Evolutionary conservation across 2,888 invertebrate species (phyloP).

Genomic region (Holacanthella duospinosa): DNA sequence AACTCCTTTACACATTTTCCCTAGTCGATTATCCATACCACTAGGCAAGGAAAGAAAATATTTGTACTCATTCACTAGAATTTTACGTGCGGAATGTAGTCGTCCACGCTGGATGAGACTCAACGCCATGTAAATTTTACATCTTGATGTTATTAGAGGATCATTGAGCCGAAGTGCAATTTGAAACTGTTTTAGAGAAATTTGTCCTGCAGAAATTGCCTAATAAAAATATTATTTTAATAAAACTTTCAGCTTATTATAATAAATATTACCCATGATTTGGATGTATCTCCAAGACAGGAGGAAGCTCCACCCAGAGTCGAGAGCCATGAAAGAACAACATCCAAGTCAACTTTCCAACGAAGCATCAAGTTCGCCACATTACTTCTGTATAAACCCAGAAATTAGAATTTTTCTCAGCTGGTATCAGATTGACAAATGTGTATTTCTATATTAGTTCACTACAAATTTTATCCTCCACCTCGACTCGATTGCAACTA

Average conservation of each 20-base stretch:
- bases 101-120: slow-evolving; percentile 74
- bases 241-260: not conserved
- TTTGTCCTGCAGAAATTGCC: slow-evolving; percentile 80
- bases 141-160: slow-evolving; percentile 66
- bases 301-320: slow-evolving; percentile 95
- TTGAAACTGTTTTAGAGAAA: slow-evolving; percentile 70
- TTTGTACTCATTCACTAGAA: slow-evolving; percentile 41
- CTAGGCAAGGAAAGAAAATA: slow-evolving; percentile 41
- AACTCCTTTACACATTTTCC: slow-evolving; percentile 74
- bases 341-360: slow-evolving; percentile 54
- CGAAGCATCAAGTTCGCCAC: slow-evolving; percentile 20
- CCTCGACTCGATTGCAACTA: no score
- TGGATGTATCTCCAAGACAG: slow-evolving; percentile 78
- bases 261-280: slow-evolving; percentile 54
- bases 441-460: no score
- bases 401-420: not conserved
- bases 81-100: slow-evolving; percentile 52
- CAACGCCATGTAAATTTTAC: slow-evolving; percentile 73
- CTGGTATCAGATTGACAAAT: no score
- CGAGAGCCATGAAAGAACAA: slow-evolving; percentile 85
- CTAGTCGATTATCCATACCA: slow-evolving; percentile 54
- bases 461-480: no score
- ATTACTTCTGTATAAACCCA: slow-evolving; percentile 20
- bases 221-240: slow-evolving; percentile 40
- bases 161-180: slow-evolving; percentile 73